Base-by-base conservation (phyloP, 2,113 vertebrate genomes). In the Ictalurus furcatus region DNA sequence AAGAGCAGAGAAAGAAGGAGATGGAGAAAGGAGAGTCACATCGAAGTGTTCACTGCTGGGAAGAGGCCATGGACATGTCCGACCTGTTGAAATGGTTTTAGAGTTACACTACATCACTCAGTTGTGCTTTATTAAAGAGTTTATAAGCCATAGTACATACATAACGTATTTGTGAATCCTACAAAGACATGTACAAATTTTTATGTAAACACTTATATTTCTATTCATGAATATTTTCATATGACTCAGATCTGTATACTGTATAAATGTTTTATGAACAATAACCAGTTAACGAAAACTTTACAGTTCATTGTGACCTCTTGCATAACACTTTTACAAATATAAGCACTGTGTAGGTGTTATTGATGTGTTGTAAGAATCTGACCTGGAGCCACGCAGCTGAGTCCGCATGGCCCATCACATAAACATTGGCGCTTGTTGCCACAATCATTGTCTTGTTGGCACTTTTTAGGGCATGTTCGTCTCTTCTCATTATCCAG, bases 51-150 rank as follows among this genome's bases (percentile, higher is more conserved):
- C 90, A 59, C 90, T 89, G 4, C 52, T 58, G 88, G 94, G 40
- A 30, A 96, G 91, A 91, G 96, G 96, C 96, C 96, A 96, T 7
- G 95, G 95, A 93, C 96, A 97, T n/a, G 93, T 93, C 30, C 96
- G 96, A 85, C 93, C 96, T 97, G 92, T 89, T 34, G 40, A 69
- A 52, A 85, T 5, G 6, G 48, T 56, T 56, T 69, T 37, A 69
- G 4, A 56, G 1, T 85, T 54, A 67, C 34, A 61, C 25, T 37
- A n/a, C 67, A 58, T 48, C 54, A 12, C 16, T 28, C 59, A 25
- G 54, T 56, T 56, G 12, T 2, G 0, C 37, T 84, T 48, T n/a
- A 13, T 25, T 61, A 67, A 84, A 28, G 21, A 28, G 4, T 28
- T 25, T 63, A 85, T n/a, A 63, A 84, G 16, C 13, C 44, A 30